Conservation (phyloP, 2,113 vertebrate genomes). For the Grammomys dolichurus region DNA sequence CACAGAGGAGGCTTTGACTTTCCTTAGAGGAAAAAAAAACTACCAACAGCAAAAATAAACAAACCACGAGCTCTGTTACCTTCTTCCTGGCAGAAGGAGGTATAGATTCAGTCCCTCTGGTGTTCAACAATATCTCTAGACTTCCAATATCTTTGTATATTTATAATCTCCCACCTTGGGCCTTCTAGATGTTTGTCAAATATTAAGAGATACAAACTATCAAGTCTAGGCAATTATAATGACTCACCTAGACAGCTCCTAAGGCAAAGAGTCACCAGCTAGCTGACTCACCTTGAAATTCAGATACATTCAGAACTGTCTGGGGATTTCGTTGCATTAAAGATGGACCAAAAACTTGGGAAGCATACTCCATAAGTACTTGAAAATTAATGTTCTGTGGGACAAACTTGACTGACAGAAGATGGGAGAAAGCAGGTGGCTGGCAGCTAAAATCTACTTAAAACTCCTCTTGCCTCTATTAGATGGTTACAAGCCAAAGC, state of each 20-base stretch:
- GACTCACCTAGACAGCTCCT: neutral
- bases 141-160: neutral
- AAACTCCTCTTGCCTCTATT: neutral
- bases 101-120: rapidly evolving
- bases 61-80: neutral
- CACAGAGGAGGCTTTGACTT: neutral
- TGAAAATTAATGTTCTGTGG: neutral
- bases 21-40: neutral
- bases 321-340: neutral
- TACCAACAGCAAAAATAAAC: neutral
- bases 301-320: neutral
- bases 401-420: neutral
- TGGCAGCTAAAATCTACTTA: neutral
- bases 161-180: neutral
- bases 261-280: neutral
- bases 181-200: neutral
- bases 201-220: neutral
- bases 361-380: neutral
- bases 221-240: neutral
- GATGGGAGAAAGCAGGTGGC: neutral
- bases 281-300: neutral
- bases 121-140: neutral
- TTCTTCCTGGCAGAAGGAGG: neutral
- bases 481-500: neutral
- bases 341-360: neutral